Base-by-base conservation (phyloP, 1,140 invertebrate genomes). In the Portunus trituberculatus region DNA sequence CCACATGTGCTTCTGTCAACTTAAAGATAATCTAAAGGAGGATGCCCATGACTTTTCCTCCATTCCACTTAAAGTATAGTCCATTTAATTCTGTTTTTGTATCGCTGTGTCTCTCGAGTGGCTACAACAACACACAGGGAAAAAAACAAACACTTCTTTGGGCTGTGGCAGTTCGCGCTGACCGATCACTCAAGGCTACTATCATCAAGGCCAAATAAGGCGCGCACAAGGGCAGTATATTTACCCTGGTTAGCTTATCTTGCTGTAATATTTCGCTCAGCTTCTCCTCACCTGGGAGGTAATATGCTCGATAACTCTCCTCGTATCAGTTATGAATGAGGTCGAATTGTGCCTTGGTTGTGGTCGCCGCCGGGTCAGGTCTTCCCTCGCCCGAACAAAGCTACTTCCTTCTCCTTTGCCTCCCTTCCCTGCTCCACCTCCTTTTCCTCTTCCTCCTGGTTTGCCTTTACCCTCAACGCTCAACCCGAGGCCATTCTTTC, bases 241-340 rank as follows among this genome's bases (percentile, higher is more conserved):
- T n/a, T 7, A 76, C n/a, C 67, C 6, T 76, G 67, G 67, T n/a
- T 59, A 59, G 67, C 20, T n/a, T n/a, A 76, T 76, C 67, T 76
- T n/a, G 67, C 67, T 7, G 12, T 76, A 76, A 76, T n/a, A 76
- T 76, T 76, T 76, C 20, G 67, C 67, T 76, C 67, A n/a, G 6
- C 6, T 25, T 76, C 67, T 76, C 67, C 67, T 76, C 67, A 76
- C 20, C 20, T n/a, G 67, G 67, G 67, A 76, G 20, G n/a, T 76
- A 76, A 76, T 76, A n/a, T n/a, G n/a, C 67, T 76, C 67, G n/a
- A 76, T 59, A 76, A 76, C 67, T n/a, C 67, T 76, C 52, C 52
- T 20, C 52, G 52, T 59, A 59, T 59, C 52, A 59, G 2, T 76
- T 76, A n/a, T 76, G 20, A 25, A 76, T 76, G 67, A 76, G 67